phyloP scores from a whole-genome alignment of 2,113 vertebrate species.

The Brachypteracias leptosomus region DNA sequence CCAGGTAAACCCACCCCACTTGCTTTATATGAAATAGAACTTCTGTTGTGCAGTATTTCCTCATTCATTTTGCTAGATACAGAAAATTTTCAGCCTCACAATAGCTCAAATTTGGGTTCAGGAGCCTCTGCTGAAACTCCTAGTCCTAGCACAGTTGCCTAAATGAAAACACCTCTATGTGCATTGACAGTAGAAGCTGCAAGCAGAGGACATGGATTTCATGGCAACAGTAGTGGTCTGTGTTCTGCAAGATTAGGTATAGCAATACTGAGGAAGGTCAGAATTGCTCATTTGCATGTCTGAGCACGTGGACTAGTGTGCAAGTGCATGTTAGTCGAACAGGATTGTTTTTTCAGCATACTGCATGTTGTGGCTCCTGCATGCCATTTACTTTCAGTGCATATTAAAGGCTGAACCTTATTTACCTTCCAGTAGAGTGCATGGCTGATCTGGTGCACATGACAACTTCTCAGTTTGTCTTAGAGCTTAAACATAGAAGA shows the following conservation, averaged over 20 bases:
- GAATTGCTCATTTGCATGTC: background rate
- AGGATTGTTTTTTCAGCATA: background rate
- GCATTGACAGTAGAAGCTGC: background rate
- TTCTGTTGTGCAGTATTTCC: background rate
- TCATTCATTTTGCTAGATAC: background rate
- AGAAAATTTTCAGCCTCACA: background rate
- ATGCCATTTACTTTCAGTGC: conserved; percentile 26
- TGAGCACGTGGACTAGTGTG: background rate
- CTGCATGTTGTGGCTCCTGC: background rate
- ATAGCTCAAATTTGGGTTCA: background rate
- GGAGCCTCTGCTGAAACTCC: background rate
- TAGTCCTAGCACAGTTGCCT: background rate
- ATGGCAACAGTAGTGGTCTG: background rate
- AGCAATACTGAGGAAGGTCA: background rate
- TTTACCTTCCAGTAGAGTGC: conserved; percentile 70
- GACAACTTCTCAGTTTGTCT: conserved; percentile 70
- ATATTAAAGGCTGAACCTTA: conserved; percentile 77
- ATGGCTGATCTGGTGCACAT: conserved; percentile 75
- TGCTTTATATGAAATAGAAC: background rate
- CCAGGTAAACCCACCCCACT: too few relatives aligned
- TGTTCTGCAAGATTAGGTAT: background rate
- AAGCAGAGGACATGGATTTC: background rate
- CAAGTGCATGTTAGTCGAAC: background rate
- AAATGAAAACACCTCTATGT: background rate
- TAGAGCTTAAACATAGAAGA: conserved; percentile 73